phyloP scores from a whole-genome alignment of 1,140 invertebrate species.

The Drosophila mauritiana region DNA sequence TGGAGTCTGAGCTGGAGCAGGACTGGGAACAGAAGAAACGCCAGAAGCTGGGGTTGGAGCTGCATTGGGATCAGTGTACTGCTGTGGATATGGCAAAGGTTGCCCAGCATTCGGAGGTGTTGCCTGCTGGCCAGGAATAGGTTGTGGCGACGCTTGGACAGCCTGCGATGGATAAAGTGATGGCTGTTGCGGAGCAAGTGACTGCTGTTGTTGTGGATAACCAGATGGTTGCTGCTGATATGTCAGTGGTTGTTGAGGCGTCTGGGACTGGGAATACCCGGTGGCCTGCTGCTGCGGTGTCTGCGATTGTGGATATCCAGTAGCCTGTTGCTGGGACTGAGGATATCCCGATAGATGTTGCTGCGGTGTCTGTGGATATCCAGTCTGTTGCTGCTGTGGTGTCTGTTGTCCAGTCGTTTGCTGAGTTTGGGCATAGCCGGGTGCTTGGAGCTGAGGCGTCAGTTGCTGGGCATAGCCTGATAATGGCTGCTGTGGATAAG shows the following conservation, averaged over 20 bases:
- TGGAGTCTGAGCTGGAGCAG: conserved; percentile 1
- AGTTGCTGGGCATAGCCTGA: conserved; percentile 19
- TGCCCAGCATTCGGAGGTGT: conserved; percentile 1
- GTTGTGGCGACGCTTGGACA: conserved; percentile 8
- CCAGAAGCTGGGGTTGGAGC: neutral
- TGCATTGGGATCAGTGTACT: conserved; percentile 18
- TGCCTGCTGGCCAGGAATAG: neutral
- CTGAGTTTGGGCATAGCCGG: conserved; percentile 2
- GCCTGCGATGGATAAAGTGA: conserved; percentile 47
- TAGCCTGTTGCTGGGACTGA: conserved; percentile 6
- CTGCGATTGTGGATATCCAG: conserved; percentile 38
- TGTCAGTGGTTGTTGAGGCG: conserved; percentile 18
- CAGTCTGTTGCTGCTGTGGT: conserved; percentile 19
- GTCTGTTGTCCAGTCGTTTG: neutral
- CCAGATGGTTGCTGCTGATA: conserved; percentile 22
- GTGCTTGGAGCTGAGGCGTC: neutral
- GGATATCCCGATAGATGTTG: conserved; percentile 15
- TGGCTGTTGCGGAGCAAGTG: conserved; percentile 6
- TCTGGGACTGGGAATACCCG: conserved; percentile 1
- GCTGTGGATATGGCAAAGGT: conserved; percentile 23
- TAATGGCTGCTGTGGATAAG: conserved; percentile 26
- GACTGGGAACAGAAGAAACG: neutral
- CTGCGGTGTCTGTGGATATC: conserved; percentile 21
- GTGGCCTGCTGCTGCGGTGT: conserved; percentile 17
- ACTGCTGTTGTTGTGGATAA: conserved; percentile 9